Base-by-base conservation (phyloP, 2,797 vertebrate species). In the Protosalanx chinensis region DNA sequence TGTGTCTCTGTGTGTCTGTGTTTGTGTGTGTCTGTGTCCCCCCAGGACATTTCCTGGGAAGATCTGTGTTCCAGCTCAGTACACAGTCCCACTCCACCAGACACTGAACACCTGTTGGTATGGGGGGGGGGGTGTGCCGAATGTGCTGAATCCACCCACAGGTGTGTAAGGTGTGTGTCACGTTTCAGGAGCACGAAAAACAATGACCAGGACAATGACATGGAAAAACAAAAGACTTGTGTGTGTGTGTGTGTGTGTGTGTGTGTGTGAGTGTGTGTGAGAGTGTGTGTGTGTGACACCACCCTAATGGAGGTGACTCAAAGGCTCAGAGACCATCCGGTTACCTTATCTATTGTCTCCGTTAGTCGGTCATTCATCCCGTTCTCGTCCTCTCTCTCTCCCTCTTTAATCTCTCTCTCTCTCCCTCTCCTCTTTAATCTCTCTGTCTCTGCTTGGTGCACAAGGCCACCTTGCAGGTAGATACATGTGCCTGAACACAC, bases 401-500 rank as follows among this genome's bases (percentile, higher is more conserved):
- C 46, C 30, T 67, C 8, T 75, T 27, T 27, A 27, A 27, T 23
- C 57, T 7, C 16, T 59, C 18, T 12, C 15, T 20, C 41, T 3
- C 65, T 30, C 23, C 46, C 30, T 67, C 8, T 75, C 51, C 13
- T n/a, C 12, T 57, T 46, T 13, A 12, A 46, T 46, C 41, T 13
- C 37, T 41, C 41, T 46, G 6, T 46, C 41, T 46, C 67, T 78
- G 35, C 41, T 57, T 72, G 71, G 3, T 63, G 80, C 70, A 78
- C 78, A 80, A 83, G 80, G 77, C 72, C 81, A 68, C 20, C 32
- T 18, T 10, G 12, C 46, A 37, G 32, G 53, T 74, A 64, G 80
- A 85, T 74, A 59, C 41, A 67, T 35, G 41, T 13, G 41, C 64
- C 33, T 66, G 61, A 2, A 59, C 77, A 72, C 70, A 69, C 76